Evolutionary conservation across 2,113 vertebrate genomes (phyloP).

Genomic region (Poeciliopsis prolifica): DNA sequence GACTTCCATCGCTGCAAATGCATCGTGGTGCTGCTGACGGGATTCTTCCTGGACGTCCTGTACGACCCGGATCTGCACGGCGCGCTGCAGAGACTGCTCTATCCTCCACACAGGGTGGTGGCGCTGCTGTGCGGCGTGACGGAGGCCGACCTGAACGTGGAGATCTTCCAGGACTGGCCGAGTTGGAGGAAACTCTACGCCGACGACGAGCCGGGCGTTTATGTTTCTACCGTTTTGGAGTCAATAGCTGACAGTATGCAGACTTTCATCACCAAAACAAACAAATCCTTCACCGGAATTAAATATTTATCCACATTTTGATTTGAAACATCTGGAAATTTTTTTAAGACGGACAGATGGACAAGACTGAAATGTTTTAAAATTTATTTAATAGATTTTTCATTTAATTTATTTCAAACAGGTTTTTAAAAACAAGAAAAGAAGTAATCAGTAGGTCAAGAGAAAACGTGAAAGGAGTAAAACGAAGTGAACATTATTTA

Average conservation of each 20-base stretch:
- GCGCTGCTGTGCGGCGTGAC: conserved; percentile 74
- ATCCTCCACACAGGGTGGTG: conserved; percentile 73
- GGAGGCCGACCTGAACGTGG: conserved; percentile 40
- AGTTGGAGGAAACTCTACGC: conserved; percentile 75
- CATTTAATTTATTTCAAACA: no score
- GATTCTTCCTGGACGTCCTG: conserved; percentile 64
- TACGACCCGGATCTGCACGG: conserved; percentile 30
- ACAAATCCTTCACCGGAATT: no score
- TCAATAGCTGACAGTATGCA: conserved; percentile 69
- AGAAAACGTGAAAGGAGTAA: no score
- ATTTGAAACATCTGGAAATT: no score
- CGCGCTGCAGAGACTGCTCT: conserved; percentile 63
- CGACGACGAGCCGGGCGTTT: conserved; percentile 75
- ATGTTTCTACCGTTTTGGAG: conserved; percentile 71
- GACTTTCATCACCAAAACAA: not conserved
- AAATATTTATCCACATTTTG: no score
- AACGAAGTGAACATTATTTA: no score
- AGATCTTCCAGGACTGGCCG: conserved; percentile 68
- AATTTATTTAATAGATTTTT: no score
- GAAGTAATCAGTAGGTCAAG: no score
- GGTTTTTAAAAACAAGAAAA: no score
- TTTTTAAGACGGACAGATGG: no score
- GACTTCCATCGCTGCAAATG: conserved; percentile 62
- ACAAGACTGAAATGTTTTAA: no score
- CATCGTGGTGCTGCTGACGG: conserved; percentile 71